Base-by-base conservation (phyloP, 2,888 invertebrate species). In the Gymnocheta viridis region DNA sequence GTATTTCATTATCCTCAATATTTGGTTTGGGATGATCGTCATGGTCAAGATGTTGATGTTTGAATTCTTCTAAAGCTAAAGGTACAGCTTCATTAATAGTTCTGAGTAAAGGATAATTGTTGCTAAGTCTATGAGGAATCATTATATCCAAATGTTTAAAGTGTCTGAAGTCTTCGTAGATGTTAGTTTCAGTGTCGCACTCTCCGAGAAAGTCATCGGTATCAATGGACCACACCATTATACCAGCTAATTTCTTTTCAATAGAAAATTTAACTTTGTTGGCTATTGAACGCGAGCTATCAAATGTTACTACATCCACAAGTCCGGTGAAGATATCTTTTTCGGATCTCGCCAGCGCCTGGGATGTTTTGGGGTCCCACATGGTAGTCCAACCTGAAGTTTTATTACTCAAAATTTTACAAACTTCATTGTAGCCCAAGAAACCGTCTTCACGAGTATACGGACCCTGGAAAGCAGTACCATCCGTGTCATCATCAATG, bases 161-260 rank as follows among this genome's bases (percentile, higher is more conserved):
- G 41, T 86, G 41, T 85, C 87, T 86, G 84, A 93, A 94, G 88
- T 94, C 94, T 0, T 91, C 88, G 85, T 92, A 94, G 0, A 93
- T 92, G 58, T 94, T 93, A 0, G 89, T 87, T 49, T 93, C 93
- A 1, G 91, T 90, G 0, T 91, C 89, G 85, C 97, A 97, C 62
- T 93, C 93, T 0, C 96, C 96, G 24, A 92, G 93, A 90, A 97
- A 97, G 91, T 97, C 97, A 86, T 98, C 97, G 0, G 96, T 97
- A 90, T 97, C 97, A 44, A 97, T 94, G 44, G 96, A 96, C 97
- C 97, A 97, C 5, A 97, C 94, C 97, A 97, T 97, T 0, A 95
- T 94, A 1, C 97, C 97, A 0, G 95, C 96, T 0, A 98, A 91
- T 86, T 94, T 93, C 41, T 89, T 91, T 82, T 93, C 93, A 89